phyloP scores from a whole-genome alignment of 2,113 vertebrate genomes.

The Psophia crepitans region DNA sequence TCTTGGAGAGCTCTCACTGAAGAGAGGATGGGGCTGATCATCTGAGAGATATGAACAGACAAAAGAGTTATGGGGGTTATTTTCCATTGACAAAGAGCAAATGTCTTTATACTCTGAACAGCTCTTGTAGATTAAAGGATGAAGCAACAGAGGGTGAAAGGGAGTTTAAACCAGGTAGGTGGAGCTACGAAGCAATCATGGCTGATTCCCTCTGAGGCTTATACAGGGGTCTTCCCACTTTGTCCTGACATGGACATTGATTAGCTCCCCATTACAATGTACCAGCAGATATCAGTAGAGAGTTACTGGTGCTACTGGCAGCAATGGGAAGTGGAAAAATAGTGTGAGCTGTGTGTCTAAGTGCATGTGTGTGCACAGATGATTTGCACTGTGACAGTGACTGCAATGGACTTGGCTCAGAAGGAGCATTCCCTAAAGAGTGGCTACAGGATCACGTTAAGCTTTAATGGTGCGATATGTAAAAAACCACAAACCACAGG shows the following conservation, averaged over 20 bases:
- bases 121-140: background rate
- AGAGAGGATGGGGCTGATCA: background rate
- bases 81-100: slow-evolving; percentile 12
- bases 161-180: background rate
- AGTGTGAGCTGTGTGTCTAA: background rate
- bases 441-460: background rate
- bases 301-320: background rate
- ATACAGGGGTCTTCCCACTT: background rate
- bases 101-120: background rate
- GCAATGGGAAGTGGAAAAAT: background rate
- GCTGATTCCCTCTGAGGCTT: background rate
- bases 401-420: background rate
- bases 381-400: background rate
- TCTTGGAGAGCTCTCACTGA: slow-evolving; percentile 24
- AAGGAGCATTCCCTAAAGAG: background rate
- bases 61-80: background rate
- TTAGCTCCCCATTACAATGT: background rate
- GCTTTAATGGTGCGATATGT: background rate
- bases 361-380: background rate
- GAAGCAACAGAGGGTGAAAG: background rate
- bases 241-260: too few relatives aligned
- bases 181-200: background rate
- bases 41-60: background rate
- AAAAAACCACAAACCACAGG: background rate
- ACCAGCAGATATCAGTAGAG: background rate